Conservation (phyloP, 2,797 vertebrate species). For the Bovichtus diacanthus region DNA sequence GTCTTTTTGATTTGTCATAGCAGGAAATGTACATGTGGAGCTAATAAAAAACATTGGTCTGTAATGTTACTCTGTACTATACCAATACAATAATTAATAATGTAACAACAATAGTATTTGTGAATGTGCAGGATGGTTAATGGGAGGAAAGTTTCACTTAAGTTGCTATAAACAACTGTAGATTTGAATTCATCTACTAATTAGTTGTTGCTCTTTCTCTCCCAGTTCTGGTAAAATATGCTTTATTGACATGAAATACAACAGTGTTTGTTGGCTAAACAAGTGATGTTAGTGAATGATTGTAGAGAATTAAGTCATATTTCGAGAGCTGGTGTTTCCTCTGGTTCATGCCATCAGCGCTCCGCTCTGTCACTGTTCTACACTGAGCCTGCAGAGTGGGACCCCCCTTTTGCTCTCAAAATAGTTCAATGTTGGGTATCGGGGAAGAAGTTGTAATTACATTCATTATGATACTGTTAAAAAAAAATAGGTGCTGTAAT, state of each 20-base stretch:
- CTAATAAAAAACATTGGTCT: not conserved
- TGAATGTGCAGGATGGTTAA: not conserved
- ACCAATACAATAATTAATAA: too few species aligned
- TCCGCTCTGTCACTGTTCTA: too few species aligned
- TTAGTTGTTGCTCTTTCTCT: too few species aligned
- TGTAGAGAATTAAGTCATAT: conserved; percentile 1
- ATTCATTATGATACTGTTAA: not conserved
- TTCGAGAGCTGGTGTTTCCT: conserved; percentile 2
- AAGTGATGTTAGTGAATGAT: not conserved
- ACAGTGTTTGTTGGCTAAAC: too few species aligned
- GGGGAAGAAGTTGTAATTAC: not conserved
- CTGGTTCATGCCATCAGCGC: conserved; percentile 9
- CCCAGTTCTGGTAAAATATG: too few species aligned
- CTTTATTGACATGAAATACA: too few species aligned
- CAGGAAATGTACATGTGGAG: not conserved
- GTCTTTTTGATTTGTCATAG: not conserved
- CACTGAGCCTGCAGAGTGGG: not conserved
- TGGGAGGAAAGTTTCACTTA: not conserved
- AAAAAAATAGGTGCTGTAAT: not conserved
- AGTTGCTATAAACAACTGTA: too few species aligned
- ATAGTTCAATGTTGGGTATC: not conserved
- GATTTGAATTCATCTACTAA: too few species aligned
- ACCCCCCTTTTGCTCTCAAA: not conserved
- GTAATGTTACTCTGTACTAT: not conserved
- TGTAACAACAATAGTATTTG: not conserved